phyloP scores from a whole-genome alignment of 2,113 vertebrate genomes.

The Coturnix japonica region DNA sequence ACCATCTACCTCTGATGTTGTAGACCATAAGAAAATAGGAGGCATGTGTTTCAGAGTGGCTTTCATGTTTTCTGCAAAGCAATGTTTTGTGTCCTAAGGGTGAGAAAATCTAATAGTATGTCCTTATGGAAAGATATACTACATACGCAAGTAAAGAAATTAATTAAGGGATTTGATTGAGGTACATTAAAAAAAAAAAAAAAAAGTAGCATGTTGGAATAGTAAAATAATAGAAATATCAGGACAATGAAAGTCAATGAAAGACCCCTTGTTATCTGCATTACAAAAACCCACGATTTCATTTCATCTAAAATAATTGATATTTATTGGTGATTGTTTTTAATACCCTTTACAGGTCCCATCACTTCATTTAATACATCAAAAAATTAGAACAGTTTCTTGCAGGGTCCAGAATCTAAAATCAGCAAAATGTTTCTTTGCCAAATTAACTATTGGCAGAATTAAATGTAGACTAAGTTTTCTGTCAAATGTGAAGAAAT shows the following conservation, averaged over 20 bases:
- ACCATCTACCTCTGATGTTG: too few species aligned
- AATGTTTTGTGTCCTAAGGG: neutral
- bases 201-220: neutral
- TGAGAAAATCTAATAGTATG: neutral
- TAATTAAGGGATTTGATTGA: neutral
- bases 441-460: neutral
- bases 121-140: neutral
- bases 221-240: neutral
- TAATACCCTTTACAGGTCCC: neutral
- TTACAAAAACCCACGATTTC: neutral
- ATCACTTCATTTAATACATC: neutral
- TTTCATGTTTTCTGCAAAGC: neutral
- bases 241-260: neutral
- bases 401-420: neutral
- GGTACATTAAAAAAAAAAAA: neutral
- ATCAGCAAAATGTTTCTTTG: neutral
- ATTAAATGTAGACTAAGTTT: conserved; percentile 9
- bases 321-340: neutral
- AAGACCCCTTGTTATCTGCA: neutral
- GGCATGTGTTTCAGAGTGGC: too few species aligned
- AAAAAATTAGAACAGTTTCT: neutral
- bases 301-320: neutral
- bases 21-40: too few species aligned
- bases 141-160: neutral
- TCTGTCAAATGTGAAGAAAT: neutral